These are phyloP conservation scores for Crenichthys baileyi DNA, from an alignment of 2,797 vertebrate genomes.

Conservation along the genomic window DNA sequence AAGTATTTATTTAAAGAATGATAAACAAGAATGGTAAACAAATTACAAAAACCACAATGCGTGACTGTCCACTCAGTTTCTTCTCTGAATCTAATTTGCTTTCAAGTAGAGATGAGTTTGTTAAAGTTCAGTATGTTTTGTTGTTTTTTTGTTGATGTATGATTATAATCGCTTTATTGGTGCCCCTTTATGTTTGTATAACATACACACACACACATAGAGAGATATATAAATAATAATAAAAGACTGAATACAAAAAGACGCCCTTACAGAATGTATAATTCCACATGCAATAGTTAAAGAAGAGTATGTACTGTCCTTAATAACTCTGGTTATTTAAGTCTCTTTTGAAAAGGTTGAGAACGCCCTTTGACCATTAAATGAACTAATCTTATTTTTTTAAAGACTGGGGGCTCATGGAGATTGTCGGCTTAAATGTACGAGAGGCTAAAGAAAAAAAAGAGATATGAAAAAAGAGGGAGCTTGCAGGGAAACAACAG, in stretches of 20 bases:
- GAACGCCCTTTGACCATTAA: constrained; percentile 79
- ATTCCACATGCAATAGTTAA: constrained; percentile 44
- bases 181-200: constrained; percentile 23
- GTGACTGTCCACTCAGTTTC: constrained; percentile 36
- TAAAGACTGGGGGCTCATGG: constrained; percentile 59
- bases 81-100: constrained; percentile 44
- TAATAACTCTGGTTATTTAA: constrained; percentile 67
- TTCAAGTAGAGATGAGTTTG: constrained; percentile 31
- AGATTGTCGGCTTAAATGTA: constrained; percentile 60
- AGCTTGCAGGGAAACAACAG: constrained; percentile 46
- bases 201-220: constrained; percentile 14
- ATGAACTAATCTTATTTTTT: constrained; percentile 77
- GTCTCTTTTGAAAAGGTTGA: constrained; percentile 70
- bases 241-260: constrained; percentile 23
- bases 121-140: not conserved
- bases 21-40: constrained; percentile 25
- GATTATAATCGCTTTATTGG: constrained; percentile 25
- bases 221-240: not conserved
- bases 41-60: constrained; percentile 36
- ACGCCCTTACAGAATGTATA: constrained; percentile 30
- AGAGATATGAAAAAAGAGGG: constrained; percentile 27
- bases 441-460: constrained; percentile 50
- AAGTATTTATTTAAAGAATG: constrained; percentile 22
- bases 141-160: constrained; percentile 15
- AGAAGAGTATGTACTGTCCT: constrained; percentile 54